Conservation (phyloP, 2,888 invertebrate species). For the Crocallis elinguaria region DNA sequence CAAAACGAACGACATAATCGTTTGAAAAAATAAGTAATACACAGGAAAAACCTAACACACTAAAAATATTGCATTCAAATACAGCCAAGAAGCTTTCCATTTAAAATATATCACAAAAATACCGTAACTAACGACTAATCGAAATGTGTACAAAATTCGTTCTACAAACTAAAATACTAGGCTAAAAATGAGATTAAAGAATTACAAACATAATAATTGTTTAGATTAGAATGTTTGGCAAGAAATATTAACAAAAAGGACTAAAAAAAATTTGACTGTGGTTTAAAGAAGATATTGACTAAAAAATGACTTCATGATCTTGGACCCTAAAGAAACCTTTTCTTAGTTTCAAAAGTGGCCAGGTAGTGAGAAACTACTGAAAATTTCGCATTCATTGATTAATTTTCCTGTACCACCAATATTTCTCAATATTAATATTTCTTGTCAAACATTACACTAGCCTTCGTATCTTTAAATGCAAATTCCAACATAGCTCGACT, state of each 20-base stretch:
- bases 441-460: too few species aligned
- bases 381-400: too few species aligned
- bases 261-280: background rate
- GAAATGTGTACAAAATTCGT: conserved; percentile 44
- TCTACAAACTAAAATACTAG: conserved; percentile 39
- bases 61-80: conserved; percentile 13
- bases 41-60: conserved; percentile 7
- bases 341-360: too few species aligned
- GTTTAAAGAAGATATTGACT: too few species aligned
- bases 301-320: too few species aligned
- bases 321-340: too few species aligned
- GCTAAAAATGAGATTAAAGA: conserved; percentile 52
- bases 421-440: too few species aligned
- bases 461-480: too few species aligned
- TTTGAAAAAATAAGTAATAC: background rate
- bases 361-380: too few species aligned
- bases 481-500: too few species aligned
- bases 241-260: background rate
- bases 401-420: too few species aligned
- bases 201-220: conserved; percentile 21
- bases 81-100: conserved; percentile 15
- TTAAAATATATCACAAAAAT: conserved; percentile 39
- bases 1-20: background rate
- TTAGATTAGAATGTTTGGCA: conserved; percentile 8
- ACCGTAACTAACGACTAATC: conserved; percentile 37